A percentile compares a stretch with the other conserved stretches of the same genome.
These are phyloP conservation scores for Actinostola sp. DNA, from an alignment of 92 coral and sea anemone genomes.

Conservation along the genomic window DNA sequence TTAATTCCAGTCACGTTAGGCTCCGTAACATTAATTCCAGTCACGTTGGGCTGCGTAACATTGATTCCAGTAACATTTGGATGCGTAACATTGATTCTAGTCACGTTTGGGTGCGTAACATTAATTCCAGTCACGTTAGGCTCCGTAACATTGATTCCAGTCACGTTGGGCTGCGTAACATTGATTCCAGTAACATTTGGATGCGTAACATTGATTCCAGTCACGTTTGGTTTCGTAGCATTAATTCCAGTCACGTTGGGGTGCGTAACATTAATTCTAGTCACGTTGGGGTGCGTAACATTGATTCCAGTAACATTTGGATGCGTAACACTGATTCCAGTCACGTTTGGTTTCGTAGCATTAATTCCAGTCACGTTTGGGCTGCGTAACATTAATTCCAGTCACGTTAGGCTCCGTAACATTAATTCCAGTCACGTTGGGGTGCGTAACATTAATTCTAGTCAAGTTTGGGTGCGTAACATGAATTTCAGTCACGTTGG, in stretches of 20 bases:
- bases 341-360: conserved; percentile 22
- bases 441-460: background rate
- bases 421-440: background rate
- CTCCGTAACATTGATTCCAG: conserved; percentile 25
- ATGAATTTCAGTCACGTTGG: conserved; percentile 23
- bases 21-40: conserved; percentile 1
- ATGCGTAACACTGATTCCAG: conserved; percentile 15
- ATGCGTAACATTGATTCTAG: conserved; percentile 21
- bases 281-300: conserved; percentile 3
- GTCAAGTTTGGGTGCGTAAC: conserved; percentile 19
- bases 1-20: conserved; percentile 1
- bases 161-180: conserved; percentile 15
- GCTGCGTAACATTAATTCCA: conserved; percentile 2
- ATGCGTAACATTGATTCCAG: conserved; percentile 13
- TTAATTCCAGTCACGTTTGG: conserved; percentile 13
- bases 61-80: conserved; percentile 21
- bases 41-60: conserved; percentile 12
- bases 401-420: conserved; percentile 3
- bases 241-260: background rate
- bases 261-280: conserved; percentile 1
- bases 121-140: conserved; percentile 22
- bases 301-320: conserved; percentile 10
- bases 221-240: conserved; percentile 8
- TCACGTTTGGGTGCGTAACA: conserved; percentile 29
- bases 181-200: conserved; percentile 18